These are phyloP conservation scores for Emydoidea blandingii DNA, from an alignment of 2,797 vertebrate genomes.

Conservation along the genomic window DNA sequence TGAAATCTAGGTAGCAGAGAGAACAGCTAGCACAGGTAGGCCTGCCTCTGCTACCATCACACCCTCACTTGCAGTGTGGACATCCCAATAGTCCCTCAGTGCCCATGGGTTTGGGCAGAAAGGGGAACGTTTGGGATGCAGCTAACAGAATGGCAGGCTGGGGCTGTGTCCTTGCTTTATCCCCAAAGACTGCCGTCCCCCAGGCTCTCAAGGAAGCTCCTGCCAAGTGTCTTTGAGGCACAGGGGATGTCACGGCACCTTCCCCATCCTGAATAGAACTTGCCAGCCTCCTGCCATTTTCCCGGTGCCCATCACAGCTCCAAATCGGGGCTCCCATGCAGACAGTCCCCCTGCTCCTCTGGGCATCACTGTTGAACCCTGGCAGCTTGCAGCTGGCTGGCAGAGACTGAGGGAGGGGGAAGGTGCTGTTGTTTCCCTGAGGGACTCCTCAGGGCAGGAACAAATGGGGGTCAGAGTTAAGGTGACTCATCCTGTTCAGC, in stretches of 20 bases:
- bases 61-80: too few relatives aligned
- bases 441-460: background rate
- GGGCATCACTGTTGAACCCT: background rate
- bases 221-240: background rate
- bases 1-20: too few relatives aligned
- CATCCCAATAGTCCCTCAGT: background rate
- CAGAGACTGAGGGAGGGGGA: background rate
- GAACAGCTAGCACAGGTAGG: too few relatives aligned
- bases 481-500: background rate
- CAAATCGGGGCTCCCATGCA: background rate
- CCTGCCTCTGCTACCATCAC: too few relatives aligned
- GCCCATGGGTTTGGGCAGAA: background rate
- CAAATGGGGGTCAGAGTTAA: background rate
- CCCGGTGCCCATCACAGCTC: background rate
- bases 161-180: background rate
- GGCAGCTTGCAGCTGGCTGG: too few relatives aligned
- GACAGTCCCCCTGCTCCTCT: background rate
- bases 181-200: background rate
- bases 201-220: background rate
- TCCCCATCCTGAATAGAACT: too few relatives aligned
- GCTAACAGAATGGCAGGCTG: background rate
- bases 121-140: too few relatives aligned
- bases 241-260: background rate
- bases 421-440: background rate
- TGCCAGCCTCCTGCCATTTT: background rate